Conservation (phyloP, 2,113 vertebrate genomes). For the Bombycilla garrulus region DNA sequence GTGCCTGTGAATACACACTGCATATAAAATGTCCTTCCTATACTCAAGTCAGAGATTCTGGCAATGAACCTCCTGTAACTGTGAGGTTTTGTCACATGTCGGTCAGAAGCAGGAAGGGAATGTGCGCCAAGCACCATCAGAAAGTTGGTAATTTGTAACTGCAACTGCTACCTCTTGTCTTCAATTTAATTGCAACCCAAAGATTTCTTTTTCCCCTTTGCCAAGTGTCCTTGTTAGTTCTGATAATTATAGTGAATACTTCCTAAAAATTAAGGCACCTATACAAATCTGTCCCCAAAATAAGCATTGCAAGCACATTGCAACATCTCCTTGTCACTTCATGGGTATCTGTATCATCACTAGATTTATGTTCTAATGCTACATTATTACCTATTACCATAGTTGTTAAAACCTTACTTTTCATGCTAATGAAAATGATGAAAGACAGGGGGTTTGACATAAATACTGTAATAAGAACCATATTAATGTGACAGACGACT, state of each 20-base stretch:
- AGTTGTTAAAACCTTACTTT: constrained; percentile 65
- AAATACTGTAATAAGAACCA: constrained; percentile 61
- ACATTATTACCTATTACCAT: constrained; percentile 52
- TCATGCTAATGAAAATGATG: constrained; percentile 64
- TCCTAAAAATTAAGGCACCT: constrained; percentile 23
- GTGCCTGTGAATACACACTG: background rate
- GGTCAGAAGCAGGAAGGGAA: background rate
- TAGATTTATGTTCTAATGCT: constrained; percentile 52
- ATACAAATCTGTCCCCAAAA: constrained; percentile 38
- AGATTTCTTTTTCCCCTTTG: background rate
- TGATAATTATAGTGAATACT: background rate
- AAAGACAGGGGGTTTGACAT: constrained; percentile 54
- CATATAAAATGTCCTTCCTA: background rate
- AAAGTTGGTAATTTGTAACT: background rate
- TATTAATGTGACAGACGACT: constrained; percentile 62
- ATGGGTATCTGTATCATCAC: background rate
- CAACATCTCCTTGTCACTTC: background rate
- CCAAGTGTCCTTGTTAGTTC: background rate
- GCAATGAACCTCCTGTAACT: background rate
- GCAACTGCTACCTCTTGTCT: background rate
- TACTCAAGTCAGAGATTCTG: background rate
- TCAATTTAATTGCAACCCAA: background rate
- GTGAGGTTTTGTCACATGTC: background rate
- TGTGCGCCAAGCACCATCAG: fast-evolving
- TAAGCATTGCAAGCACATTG: constrained; percentile 28